Conservation (phyloP, 2,797 vertebrate species). For the Pangasius sanitwongsei region DNA sequence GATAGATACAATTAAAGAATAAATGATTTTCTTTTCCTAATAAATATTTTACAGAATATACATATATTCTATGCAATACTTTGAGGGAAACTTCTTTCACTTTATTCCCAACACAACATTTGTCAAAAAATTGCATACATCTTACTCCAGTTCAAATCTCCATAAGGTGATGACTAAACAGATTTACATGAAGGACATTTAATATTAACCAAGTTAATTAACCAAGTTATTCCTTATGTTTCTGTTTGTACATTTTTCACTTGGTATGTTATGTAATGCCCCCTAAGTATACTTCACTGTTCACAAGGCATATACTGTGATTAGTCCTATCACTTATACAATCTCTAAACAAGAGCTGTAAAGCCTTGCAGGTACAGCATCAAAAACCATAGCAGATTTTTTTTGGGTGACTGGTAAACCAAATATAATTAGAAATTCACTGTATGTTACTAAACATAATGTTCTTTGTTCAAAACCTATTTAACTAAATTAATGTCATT, state of each 20-base stretch:
- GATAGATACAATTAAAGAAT: no score
- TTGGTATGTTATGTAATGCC: not conserved
- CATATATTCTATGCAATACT: not conserved
- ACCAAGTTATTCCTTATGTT: no score
- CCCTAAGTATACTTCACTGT: not conserved
- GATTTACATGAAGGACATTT: no score
- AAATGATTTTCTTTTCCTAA: not conserved
- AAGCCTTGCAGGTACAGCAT: not conserved
- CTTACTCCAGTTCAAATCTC: not conserved
- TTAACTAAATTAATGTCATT: no score
- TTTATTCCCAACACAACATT: not conserved
- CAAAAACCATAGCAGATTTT: not conserved
- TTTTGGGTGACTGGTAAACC: no score
- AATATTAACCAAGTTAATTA: no score
- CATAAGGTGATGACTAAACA: not conserved
- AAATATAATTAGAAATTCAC: no score
- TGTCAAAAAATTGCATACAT: not conserved
- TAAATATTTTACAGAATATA: not conserved
- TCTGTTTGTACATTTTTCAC: not conserved
- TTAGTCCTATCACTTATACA: not conserved
- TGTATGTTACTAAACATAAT: no score
- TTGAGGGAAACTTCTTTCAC: not conserved
- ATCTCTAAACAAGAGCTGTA: not conserved
- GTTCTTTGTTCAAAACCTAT: no score
- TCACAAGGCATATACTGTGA: no score